Evolutionary conservation across 2,797 vertebrate genomes (phyloP).

Genomic region (Phoxinus dragarum): DNA sequence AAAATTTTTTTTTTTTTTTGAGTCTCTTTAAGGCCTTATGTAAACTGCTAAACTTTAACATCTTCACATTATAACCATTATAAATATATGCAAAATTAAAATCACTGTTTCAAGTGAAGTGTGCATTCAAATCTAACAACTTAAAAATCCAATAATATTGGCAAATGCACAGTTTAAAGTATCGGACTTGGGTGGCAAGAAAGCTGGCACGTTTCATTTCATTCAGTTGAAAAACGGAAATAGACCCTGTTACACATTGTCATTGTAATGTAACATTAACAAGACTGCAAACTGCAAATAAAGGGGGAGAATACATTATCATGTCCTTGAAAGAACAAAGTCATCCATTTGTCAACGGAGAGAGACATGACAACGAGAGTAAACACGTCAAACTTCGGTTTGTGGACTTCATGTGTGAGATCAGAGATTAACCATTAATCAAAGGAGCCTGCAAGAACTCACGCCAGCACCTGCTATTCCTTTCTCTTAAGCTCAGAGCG

Average conservation of each 20-base stretch:
- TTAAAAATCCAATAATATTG: not conserved
- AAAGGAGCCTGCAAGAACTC: not conserved
- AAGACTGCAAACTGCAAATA: slow-evolving; percentile 10
- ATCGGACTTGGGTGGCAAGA: not conserved
- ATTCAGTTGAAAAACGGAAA: not conserved
- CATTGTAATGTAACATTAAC: slow-evolving; percentile 37
- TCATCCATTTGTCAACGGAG: slow-evolving; percentile 7
- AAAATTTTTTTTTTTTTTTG: not conserved
- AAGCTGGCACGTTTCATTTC: not conserved
- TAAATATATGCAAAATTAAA: not conserved
- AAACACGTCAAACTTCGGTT: not conserved
- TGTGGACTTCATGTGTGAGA: slow-evolving; percentile 7
- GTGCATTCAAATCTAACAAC: not conserved
- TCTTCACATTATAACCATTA: not conserved
- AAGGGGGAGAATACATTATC: not conserved
- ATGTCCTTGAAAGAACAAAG: slow-evolving; percentile 34
- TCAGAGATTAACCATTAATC: slow-evolving; percentile 45
- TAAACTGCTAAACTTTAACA: slow-evolving; percentile 13
- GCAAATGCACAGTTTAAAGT: not conserved
- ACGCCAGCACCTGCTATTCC: not conserved
- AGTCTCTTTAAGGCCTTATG: not conserved
- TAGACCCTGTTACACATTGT: slow-evolving; percentile 25
- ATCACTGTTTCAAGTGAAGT: not conserved
- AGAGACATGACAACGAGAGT: slow-evolving; percentile 14
- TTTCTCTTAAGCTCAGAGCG: not conserved